Evolutionary conservation across 2,888 invertebrate genomes (phyloP).

Genomic region (Drosophila aldrichi): DNA sequence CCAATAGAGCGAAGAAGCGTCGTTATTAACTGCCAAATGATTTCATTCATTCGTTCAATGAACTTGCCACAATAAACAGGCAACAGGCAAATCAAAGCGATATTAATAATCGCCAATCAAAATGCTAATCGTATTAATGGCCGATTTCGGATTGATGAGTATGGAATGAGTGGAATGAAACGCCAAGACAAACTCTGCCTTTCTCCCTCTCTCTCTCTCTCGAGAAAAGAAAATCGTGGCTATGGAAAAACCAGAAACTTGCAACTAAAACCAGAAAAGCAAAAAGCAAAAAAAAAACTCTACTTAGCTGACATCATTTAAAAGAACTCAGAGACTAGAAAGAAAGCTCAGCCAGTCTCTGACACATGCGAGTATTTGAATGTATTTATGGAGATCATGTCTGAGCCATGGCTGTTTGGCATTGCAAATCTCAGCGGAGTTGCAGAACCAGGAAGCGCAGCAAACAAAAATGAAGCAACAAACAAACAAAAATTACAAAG

Average conservation of each 20-base stretch:
- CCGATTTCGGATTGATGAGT: background rate
- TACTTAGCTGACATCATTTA: conserved; percentile 69
- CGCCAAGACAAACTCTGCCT: conserved; percentile 41
- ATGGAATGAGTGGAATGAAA: background rate
- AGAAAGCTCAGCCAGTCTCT: conserved; percentile 28
- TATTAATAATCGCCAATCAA: conserved; percentile 62
- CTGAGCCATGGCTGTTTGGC: conserved; percentile 64
- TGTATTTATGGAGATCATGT: conserved; percentile 73
- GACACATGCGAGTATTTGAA: conserved; percentile 29
- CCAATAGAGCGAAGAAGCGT: conserved; percentile 5
- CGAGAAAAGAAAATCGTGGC: conserved; percentile 50
- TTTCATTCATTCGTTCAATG: conserved; percentile 58
- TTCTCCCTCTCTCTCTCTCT: conserved; percentile 61
- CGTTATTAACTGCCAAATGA: conserved; percentile 28
- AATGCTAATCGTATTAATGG: conserved; percentile 55
- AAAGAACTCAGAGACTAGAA: conserved; percentile 30
- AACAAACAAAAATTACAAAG: conserved; percentile 5
- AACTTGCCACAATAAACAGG: conserved; percentile 57
- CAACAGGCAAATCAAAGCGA: conserved; percentile 34
- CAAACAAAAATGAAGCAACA: background rate
- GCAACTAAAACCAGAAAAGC: conserved; percentile 2
- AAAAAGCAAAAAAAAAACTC: conserved; percentile 33
- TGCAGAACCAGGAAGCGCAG: conserved; percentile 64
- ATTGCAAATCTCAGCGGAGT: conserved; percentile 65
- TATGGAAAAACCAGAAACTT: conserved; percentile 53